Evolutionary conservation across 2,113 vertebrate species (phyloP).

Genomic region (Psophia crepitans): DNA sequence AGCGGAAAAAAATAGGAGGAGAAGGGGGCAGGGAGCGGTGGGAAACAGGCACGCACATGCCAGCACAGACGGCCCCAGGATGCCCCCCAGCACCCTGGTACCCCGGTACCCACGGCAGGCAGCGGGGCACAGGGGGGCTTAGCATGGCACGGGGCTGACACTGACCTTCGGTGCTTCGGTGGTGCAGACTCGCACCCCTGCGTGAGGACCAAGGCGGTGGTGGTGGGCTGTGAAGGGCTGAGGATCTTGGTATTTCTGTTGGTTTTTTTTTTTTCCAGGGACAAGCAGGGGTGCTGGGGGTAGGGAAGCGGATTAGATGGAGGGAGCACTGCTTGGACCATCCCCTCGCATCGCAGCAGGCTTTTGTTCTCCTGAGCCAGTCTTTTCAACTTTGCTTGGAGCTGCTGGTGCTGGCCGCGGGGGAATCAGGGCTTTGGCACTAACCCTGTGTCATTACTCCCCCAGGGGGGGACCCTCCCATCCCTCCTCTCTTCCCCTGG

Average conservation of each 20-base stretch:
- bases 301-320: neutral
- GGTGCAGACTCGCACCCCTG: accelerated
- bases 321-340: neutral
- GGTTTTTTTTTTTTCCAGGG: neutral
- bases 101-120: accelerated
- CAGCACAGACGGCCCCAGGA: neutral
- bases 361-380: neutral
- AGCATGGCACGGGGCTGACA: accelerated
- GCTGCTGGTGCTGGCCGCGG: neutral
- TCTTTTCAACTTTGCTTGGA: neutral
- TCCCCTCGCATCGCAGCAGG: neutral
- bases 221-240: neutral
- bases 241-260: neutral
- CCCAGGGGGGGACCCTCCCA: too few species aligned
- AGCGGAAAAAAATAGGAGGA: neutral
- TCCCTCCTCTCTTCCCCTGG: neutral
- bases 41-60: neutral
- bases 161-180: neutral
- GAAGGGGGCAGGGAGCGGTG: slow-evolving; percentile 9
- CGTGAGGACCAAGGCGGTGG: accelerated
- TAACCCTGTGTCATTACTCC: accelerated
- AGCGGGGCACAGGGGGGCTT: accelerated
- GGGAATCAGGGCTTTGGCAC: neutral
- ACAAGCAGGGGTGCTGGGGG: accelerated
- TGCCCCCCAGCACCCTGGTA: neutral